These are phyloP conservation scores for Eupleurogrammus muticus DNA, from an alignment of 2,797 vertebrate species.

Conservation along the genomic window DNA sequence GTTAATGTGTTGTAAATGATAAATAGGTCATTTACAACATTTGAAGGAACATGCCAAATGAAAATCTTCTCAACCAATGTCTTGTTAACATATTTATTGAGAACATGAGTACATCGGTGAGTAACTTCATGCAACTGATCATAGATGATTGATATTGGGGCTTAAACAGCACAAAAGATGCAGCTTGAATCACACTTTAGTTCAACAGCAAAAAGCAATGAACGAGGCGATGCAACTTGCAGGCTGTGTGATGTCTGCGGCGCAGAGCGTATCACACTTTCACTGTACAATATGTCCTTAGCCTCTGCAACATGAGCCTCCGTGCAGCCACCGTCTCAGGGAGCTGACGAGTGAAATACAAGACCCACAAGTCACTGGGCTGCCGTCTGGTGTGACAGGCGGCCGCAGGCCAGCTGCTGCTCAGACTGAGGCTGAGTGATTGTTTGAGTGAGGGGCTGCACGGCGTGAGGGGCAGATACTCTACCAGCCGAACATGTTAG, in stretches of 20 bases:
- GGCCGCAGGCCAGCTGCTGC: slow-evolving; percentile 11
- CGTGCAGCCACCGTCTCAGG: slow-evolving; percentile 20
- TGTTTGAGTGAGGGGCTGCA: not conserved
- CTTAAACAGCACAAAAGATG: not conserved
- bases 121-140: not conserved
- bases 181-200: not conserved
- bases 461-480: not conserved
- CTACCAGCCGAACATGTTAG: not conserved
- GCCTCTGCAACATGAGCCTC: slow-evolving; percentile 50
- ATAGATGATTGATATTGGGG: not conserved
- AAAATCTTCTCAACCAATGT: too few relatives aligned
- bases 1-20: too few relatives aligned
- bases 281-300: slow-evolving; percentile 43
- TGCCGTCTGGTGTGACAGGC: slow-evolving; percentile 43
- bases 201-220: not conserved
- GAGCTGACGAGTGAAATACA: slow-evolving; percentile 64
- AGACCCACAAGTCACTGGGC: slow-evolving; percentile 59
- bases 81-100: too few relatives aligned
- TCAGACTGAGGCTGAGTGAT: not conserved
- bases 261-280: slow-evolving; percentile 10
- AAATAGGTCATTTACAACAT: too few relatives aligned
- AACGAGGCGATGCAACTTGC: not conserved
- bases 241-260: slow-evolving; percentile 1
- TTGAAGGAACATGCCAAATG: too few relatives aligned
- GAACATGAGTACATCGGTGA: too few relatives aligned